A percentile compares a stretch with the other conserved stretches of the same genome.
Evolutionary conservation across 2,797 vertebrate species (phyloP).

Genomic region (Gephyroberyx darwinii): DNA sequence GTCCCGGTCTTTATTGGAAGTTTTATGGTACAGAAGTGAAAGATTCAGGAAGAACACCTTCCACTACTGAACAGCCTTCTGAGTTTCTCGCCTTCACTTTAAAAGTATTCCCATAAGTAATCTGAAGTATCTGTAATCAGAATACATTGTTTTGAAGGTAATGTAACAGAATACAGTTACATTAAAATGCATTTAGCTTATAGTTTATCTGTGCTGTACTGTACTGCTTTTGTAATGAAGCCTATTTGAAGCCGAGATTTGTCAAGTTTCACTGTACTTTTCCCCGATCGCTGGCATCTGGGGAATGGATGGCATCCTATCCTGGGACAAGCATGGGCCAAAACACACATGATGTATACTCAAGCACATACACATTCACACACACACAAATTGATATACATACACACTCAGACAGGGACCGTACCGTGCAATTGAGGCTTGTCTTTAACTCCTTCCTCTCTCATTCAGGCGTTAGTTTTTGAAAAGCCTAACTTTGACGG

Average conservation of each 20-base stretch:
- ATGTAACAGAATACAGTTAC: no score
- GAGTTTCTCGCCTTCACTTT: no score
- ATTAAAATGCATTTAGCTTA: background rate
- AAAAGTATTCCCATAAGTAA: no score
- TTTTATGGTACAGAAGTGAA: no score
- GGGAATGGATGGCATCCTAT: slow-evolving; percentile 30
- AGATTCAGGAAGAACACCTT: no score
- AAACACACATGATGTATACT: background rate
- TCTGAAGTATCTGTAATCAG: no score
- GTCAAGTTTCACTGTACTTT: background rate
- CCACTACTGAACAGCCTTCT: no score
- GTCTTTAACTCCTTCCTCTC: slow-evolving; percentile 4
- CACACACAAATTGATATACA: no score
- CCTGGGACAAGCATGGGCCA: slow-evolving; percentile 29
- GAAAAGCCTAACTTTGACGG: slow-evolving; percentile 93
- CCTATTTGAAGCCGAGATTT: background rate
- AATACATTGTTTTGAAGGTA: no score
- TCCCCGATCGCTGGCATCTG: background rate
- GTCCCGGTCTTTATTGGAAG: no score
- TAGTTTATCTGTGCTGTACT: background rate
- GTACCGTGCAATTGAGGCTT: background rate
- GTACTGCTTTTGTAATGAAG: background rate
- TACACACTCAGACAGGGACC: background rate
- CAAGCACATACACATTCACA: background rate
- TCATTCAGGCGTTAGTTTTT: slow-evolving; percentile 85